phyloP scores from a whole-genome alignment of 2,888 invertebrate species.

The Chrysolina haemoptera region DNA sequence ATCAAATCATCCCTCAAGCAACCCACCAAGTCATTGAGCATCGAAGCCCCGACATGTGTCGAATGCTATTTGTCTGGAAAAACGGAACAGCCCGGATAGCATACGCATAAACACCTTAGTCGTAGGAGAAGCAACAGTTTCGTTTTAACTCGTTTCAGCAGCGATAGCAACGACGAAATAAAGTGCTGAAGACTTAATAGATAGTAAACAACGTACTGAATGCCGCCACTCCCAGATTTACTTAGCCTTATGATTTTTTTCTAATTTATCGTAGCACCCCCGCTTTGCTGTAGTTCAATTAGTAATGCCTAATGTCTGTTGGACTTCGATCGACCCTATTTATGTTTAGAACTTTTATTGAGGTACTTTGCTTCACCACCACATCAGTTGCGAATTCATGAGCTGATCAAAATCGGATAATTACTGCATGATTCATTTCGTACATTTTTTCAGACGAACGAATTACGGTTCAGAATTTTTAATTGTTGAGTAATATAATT shows the following conservation, averaged over 20 bases:
- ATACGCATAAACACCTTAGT: slow-evolving; percentile 44
- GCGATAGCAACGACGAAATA: slow-evolving; percentile 60
- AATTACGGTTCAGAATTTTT: too few relatives aligned
- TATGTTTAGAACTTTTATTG: slow-evolving; percentile 42
- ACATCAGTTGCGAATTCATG: slow-evolving; percentile 19
- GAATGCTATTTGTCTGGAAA: slow-evolving; percentile 81
- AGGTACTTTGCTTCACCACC: slow-evolving; percentile 53
- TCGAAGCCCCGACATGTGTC: slow-evolving; percentile 82
- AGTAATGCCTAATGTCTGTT: slow-evolving; percentile 60
- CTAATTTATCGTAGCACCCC: slow-evolving; percentile 56
- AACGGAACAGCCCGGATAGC: slow-evolving; percentile 67
- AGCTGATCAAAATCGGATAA: too few relatives aligned
- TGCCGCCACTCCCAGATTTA: slow-evolving; percentile 13
- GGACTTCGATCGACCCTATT: slow-evolving; percentile 64
- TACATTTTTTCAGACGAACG: too few relatives aligned
- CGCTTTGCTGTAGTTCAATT: slow-evolving; percentile 54
- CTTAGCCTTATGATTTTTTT: slow-evolving; percentile 45
- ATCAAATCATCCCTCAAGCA: slow-evolving; percentile 67
- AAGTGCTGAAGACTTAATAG: slow-evolving; percentile 58
- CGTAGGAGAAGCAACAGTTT: slow-evolving; percentile 54
- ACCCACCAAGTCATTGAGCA: slow-evolving; percentile 73
- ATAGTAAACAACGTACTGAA: slow-evolving; percentile 20
- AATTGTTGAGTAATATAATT: too few relatives aligned
- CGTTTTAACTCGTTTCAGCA: slow-evolving; percentile 51
- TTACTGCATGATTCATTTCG: too few relatives aligned